Evolutionary conservation across 2,888 invertebrate species (phyloP).

Genomic region (Chrysopilus asiliformis): DNA sequence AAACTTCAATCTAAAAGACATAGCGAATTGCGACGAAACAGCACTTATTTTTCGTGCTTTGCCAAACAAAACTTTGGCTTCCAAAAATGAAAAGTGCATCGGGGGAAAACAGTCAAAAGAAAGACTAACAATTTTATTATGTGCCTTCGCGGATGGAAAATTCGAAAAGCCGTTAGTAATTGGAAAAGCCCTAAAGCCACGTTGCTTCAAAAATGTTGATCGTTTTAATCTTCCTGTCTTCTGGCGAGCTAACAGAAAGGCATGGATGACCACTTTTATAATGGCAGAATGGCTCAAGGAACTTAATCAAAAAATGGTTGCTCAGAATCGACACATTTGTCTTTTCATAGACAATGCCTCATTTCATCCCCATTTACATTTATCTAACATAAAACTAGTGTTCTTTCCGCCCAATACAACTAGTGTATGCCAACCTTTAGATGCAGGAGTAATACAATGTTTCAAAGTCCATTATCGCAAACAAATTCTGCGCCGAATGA

Average conservation of each 20-base stretch:
- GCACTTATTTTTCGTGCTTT: not conserved
- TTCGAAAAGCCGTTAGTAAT: not conserved
- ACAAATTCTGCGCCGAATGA: too few species aligned
- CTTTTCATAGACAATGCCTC: not conserved
- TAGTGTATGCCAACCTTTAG: too few species aligned
- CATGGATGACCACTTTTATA: constrained; percentile 2
- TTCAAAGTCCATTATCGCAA: too few species aligned
- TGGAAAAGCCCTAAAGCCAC: not conserved
- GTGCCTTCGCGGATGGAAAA: not conserved
- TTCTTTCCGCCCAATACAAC: too few species aligned
- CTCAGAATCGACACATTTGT: too few species aligned
- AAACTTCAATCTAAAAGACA: not conserved
- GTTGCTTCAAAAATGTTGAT: not conserved
- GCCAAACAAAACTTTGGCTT: not conserved
- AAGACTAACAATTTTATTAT: not conserved
- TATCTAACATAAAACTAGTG: too few species aligned
- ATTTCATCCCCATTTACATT: too few species aligned
- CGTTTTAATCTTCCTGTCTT: not conserved
- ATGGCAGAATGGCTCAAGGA: not conserved
- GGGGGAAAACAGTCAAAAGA: too few species aligned
- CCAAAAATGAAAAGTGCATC: not conserved
- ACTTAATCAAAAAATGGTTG: not conserved
- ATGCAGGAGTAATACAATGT: too few species aligned
- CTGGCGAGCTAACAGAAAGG: not conserved
- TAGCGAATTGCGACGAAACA: not conserved